A percentile compares a stretch with the other conserved stretches of the same genome.
phyloP scores from a whole-genome alignment of 2,113 vertebrate species.

The Symphodus melops region DNA sequence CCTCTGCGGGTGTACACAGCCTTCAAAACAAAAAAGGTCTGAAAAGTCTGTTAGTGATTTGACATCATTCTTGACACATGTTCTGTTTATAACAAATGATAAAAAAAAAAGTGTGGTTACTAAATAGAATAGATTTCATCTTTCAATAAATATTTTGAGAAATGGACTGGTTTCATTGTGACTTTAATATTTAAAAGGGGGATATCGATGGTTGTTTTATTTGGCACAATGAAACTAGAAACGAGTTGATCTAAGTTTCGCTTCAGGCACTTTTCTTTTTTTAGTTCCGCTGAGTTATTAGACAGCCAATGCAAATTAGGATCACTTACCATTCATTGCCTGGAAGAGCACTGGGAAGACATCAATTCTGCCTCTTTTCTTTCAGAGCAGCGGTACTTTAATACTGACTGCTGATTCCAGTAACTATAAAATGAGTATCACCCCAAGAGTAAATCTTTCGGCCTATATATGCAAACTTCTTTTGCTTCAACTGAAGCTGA shows the following conservation, averaged over 20 bases:
- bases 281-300: constrained; percentile 23
- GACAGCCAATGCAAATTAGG: constrained; percentile 27
- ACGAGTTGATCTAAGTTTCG: background rate
- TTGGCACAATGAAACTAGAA: background rate
- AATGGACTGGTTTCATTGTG: background rate
- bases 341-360: constrained; percentile 16
- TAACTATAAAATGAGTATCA: constrained; percentile 22
- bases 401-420: constrained; percentile 32
- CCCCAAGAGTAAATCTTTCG: constrained; percentile 14
- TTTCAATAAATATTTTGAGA: background rate
- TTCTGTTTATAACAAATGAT: no score
- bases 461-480: constrained; percentile 14
- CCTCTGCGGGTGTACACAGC: background rate
- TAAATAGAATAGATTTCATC: background rate
- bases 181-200: background rate
- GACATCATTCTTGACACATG: no score
- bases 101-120: no score
- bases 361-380: constrained; percentile 31
- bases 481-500: constrained; percentile 4
- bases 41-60: no score
- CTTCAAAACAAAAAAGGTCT: background rate
- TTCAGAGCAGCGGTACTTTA: constrained; percentile 19
- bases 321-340: constrained; percentile 14
- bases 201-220: constrained; percentile 20
- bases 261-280: constrained; percentile 37